phyloP scores from a whole-genome alignment of 2,113 vertebrate genomes.

The Arenaria interpres region DNA sequence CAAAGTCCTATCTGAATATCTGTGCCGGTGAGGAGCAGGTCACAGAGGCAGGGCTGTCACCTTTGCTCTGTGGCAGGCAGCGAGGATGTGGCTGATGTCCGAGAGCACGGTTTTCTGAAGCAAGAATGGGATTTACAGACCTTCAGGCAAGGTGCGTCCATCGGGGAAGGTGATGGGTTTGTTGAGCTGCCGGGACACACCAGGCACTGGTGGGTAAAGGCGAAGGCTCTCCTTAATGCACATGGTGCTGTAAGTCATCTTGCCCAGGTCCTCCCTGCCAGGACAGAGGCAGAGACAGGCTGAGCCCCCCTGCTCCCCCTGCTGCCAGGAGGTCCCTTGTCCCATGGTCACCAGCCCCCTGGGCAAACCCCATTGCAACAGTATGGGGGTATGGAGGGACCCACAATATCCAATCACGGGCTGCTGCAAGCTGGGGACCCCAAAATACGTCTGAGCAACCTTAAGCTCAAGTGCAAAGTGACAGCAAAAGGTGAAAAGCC shows the following conservation, averaged over 20 bases:
- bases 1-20: background rate
- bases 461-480: background rate
- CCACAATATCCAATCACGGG: rapidly evolving
- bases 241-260: slow-evolving; percentile 90
- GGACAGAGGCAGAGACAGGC: background rate
- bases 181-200: slow-evolving; percentile 76
- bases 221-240: slow-evolving; percentile 91
- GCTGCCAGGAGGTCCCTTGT: rapidly evolving
- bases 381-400: background rate
- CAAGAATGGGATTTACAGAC: slow-evolving; percentile 44
- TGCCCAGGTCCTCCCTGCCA: slow-evolving; percentile 84
- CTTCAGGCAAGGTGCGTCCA: slow-evolving; percentile 84
- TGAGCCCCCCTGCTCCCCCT: background rate
- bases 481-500: background rate
- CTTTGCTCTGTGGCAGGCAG: background rate
- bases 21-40: background rate
- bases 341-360: background rate
- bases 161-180: slow-evolving; percentile 87
- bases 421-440: background rate
- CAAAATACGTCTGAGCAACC: background rate
- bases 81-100: background rate
- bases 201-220: slow-evolving; percentile 81
- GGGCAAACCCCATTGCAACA: background rate
- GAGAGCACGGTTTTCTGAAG: background rate
- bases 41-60: background rate